Evolutionary conservation across 1,140 invertebrate species (phyloP).

Genomic region (Bombus affinis): DNA sequence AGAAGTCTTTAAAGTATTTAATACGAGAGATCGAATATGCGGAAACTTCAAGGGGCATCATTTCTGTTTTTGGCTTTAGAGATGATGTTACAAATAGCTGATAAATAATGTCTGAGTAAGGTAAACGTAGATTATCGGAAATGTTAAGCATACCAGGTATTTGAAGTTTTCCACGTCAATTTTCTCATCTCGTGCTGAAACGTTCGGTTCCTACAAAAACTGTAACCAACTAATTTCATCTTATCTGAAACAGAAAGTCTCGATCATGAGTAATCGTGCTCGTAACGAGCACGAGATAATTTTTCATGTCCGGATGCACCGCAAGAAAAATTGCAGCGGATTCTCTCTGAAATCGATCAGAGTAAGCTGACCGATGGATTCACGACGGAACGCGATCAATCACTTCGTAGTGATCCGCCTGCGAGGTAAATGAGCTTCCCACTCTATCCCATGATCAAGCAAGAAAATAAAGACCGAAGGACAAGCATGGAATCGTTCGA

Average conservation of each 20-base stretch:
- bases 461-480: not conserved
- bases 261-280: not conserved
- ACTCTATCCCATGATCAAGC: slow-evolving; percentile 22
- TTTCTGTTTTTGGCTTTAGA: no score
- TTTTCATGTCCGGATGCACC: slow-evolving; percentile 4
- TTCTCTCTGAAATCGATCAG: slow-evolving; percentile 8
- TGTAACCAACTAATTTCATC: not conserved
- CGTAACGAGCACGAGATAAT: not conserved
- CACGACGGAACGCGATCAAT: slow-evolving; percentile 38
- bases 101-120: no score
- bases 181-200: not conserved
- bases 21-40: not conserved
- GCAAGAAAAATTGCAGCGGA: slow-evolving; percentile 15
- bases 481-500: slow-evolving; percentile 5
- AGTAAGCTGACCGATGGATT: slow-evolving; percentile 28
- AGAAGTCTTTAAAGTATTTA: not conserved
- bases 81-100: no score
- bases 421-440: slow-evolving; percentile 18
- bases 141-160: no score
- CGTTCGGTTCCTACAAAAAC: not conserved
- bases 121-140: no score
- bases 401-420: slow-evolving; percentile 5
- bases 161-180: not conserved
- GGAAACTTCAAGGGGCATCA: no score
- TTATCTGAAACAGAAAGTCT: not conserved